phyloP scores from a whole-genome alignment of 2,888 invertebrate species.

The Allophyes oxyacanthae region DNA sequence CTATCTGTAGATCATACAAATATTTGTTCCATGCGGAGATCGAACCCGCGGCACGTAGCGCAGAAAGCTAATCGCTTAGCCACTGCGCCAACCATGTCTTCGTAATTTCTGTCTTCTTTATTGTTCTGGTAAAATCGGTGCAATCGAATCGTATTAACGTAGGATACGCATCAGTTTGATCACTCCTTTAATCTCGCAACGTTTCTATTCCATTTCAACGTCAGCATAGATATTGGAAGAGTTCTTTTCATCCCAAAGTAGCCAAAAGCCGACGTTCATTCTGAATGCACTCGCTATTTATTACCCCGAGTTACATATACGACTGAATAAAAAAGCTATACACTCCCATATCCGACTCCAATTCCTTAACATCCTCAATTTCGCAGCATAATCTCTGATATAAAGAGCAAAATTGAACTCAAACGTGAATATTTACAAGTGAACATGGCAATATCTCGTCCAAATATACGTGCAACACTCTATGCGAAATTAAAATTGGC shows the following conservation, averaged over 20 bases:
- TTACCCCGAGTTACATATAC: conserved; percentile 35
- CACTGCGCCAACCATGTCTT: too few species aligned
- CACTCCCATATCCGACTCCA: conserved; percentile 16
- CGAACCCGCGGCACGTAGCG: too few species aligned
- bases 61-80: too few species aligned
- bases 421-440: conserved; percentile 67
- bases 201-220: background rate
- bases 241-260: conserved; percentile 45
- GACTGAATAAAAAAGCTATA: conserved; percentile 49
- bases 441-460: conserved; percentile 66
- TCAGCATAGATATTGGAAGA: conserved; percentile 44
- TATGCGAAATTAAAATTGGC: conserved; percentile 83
- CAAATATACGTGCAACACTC: conserved; percentile 74
- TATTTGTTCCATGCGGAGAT: too few species aligned
- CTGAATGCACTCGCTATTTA: conserved; percentile 53
- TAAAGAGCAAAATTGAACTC: conserved; percentile 60
- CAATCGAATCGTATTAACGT: too few species aligned
- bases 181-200: too few species aligned
- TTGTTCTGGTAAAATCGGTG: too few species aligned
- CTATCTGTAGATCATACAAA: too few species aligned
- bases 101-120: too few species aligned
- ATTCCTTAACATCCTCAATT: conserved; percentile 50
- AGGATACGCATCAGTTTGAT: too few species aligned
- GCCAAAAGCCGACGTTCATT: conserved; percentile 36
- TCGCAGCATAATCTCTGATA: conserved; percentile 47